These are phyloP conservation scores for Sinodicranocentrus sp. DNA, from an alignment of 2,888 invertebrate genomes.

Conservation along the genomic window DNA sequence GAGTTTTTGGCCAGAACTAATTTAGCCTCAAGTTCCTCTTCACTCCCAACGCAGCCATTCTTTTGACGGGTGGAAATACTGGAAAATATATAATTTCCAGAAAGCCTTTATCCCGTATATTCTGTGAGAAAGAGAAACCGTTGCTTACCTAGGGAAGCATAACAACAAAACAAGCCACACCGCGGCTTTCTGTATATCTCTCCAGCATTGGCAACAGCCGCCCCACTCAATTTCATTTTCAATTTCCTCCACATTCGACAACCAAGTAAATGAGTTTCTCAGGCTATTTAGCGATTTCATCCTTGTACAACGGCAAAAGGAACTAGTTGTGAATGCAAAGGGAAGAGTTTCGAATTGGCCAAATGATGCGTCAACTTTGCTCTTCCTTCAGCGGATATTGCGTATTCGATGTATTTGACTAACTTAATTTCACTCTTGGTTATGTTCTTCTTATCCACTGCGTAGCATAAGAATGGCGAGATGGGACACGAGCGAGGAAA, in stretches of 20 bases:
- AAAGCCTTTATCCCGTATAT: neutral
- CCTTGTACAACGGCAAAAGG: slow-evolving; percentile 10
- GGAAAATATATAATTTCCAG: slow-evolving; percentile 5
- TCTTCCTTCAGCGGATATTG: too few species aligned
- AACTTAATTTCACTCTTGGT: too few species aligned
- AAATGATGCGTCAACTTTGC: too few species aligned
- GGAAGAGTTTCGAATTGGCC: neutral
- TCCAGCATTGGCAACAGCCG: slow-evolving; percentile 12
- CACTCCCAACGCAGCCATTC: slow-evolving; percentile 42
- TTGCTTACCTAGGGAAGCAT: neutral
- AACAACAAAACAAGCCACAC: neutral
- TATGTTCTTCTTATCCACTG: too few species aligned
- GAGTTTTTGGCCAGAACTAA: slow-evolving; percentile 58
- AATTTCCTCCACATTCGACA: slow-evolving; percentile 66
- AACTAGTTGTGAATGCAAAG: neutral
- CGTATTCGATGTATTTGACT: too few species aligned
- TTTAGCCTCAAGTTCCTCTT: slow-evolving; percentile 60
- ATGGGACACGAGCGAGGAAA: too few species aligned
- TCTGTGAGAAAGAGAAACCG: neutral
- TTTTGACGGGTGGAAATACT: slow-evolving; percentile 47
- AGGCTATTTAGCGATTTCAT: slow-evolving; percentile 60
- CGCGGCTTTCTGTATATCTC: neutral
- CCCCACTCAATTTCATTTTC: slow-evolving; percentile 67
- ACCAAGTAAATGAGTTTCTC: slow-evolving; percentile 66
- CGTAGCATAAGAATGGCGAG: too few species aligned